Evolutionary conservation across 2,113 vertebrate genomes (phyloP).

Genomic region (Grammomys surdaster): DNA sequence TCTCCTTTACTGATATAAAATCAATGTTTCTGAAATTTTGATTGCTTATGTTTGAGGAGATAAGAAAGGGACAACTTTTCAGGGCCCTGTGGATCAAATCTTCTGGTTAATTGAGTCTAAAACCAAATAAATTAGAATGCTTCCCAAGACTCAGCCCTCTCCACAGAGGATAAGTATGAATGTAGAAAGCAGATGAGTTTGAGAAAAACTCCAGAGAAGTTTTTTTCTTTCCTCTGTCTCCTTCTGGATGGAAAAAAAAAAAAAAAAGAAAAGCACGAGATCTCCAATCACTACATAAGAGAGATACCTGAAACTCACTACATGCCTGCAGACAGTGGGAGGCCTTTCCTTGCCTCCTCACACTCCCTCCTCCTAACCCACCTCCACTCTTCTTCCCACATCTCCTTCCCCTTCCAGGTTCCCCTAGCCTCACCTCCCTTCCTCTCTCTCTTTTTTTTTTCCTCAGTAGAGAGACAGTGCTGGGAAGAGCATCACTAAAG

Average conservation of each 20-base stretch:
- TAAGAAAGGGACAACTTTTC: background rate
- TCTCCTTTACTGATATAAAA: background rate
- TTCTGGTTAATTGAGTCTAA: constrained; percentile 38
- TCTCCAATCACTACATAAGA: background rate
- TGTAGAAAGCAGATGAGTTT: background rate
- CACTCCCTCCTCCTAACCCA: background rate
- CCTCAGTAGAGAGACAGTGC: background rate
- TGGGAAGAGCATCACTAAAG: background rate
- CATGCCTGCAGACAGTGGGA: background rate
- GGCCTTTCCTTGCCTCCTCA: too few species aligned
- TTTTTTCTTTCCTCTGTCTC: background rate
- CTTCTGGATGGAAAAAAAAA: background rate
- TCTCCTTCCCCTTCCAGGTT: background rate
- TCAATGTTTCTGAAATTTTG: background rate
- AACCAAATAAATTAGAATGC: constrained; percentile 6
- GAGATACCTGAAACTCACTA: background rate
- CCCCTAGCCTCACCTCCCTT: too few species aligned
- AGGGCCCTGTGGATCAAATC: background rate
- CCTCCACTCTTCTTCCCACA: accelerated
- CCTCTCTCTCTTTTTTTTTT: too few species aligned
- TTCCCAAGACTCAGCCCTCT: background rate
- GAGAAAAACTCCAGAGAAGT: background rate
- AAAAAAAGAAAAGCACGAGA: too few species aligned
- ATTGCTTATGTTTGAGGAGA: constrained; percentile 12
- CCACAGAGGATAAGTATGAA: background rate